phyloP scores from a whole-genome alignment of 2,113 vertebrate genomes.

The Megaleporinus macrocephalus region DNA sequence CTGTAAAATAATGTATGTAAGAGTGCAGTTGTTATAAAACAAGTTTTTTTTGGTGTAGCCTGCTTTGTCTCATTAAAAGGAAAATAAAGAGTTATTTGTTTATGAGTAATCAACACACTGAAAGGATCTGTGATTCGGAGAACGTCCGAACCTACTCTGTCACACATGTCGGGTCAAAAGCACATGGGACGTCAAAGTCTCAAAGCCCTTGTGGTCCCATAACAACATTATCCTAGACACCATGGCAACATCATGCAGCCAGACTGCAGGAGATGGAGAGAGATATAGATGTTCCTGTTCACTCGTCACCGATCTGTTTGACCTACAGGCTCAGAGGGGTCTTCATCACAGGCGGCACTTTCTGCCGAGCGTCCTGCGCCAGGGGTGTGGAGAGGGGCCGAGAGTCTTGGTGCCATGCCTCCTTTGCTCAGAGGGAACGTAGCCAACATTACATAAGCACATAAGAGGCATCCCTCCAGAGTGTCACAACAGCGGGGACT shows the following conservation, averaged over 20 bases:
- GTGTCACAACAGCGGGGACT: constrained; percentile 41
- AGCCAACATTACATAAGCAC: constrained; percentile 68
- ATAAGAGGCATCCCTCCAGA: constrained; percentile 54
- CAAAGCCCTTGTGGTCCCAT: constrained; percentile 52
- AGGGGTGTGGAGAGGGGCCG: constrained; percentile 31
- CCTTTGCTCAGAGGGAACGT: constrained; percentile 33
- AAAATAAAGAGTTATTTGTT: constrained; percentile 70
- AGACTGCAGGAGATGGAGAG: constrained; percentile 35
- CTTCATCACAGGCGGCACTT: constrained; percentile 31
- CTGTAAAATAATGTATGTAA: constrained; percentile 81
- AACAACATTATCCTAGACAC: constrained; percentile 57
- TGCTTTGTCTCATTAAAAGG: constrained; percentile 82
- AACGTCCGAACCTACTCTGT: constrained; percentile 24
- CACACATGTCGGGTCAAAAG: constrained; percentile 5
- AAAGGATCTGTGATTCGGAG: constrained; percentile 39
- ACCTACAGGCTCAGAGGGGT: constrained; percentile 67
- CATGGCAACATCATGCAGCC: constrained; percentile 61
- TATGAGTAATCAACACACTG: constrained; percentile 64
- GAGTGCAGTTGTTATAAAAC: constrained; percentile 81
- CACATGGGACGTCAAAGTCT: constrained; percentile 50
- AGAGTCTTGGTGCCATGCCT: constrained; percentile 64
- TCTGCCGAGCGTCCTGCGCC: constrained; percentile 61
- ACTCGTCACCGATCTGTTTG: constrained; percentile 71
- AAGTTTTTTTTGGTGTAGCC: constrained; percentile 75
- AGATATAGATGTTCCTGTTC: constrained; percentile 64